Percentiles rank a stretch among this genome's conserved stretches.
Conservation (phyloP, 2,888 invertebrate species). For the Amphimallon solstitiale region DNA sequence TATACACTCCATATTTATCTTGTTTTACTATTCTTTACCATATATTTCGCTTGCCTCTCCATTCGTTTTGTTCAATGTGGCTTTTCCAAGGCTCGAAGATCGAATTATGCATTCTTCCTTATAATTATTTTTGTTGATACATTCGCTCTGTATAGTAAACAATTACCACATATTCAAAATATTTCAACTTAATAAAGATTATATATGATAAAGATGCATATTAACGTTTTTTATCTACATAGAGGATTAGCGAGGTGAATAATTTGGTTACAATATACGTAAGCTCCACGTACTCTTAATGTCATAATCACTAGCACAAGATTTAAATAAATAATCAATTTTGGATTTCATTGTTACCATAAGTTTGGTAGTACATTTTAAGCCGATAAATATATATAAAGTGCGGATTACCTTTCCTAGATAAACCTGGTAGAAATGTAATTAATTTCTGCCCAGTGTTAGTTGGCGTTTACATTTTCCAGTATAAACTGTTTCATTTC, state of each 20-base stretch:
- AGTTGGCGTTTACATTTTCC: neutral
- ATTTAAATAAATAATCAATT: neutral
- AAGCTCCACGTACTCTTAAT: neutral
- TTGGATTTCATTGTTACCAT: conserved; percentile 7
- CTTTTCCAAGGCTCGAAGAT: too few species aligned
- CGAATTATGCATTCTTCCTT: too few species aligned
- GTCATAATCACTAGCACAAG: neutral
- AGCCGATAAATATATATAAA: conserved; percentile 22
- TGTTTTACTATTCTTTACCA: too few species aligned
- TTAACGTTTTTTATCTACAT: neutral
- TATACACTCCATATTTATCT: too few species aligned
- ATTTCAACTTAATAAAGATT: neutral
- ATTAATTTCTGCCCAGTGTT: conserved; percentile 5
- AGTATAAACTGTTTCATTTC: neutral
- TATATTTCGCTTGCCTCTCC: too few species aligned
- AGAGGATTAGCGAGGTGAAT: neutral
- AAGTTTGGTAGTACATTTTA: conserved; percentile 24
- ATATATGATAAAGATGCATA: neutral
- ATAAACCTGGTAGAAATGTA: conserved; percentile 12
- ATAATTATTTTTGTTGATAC: too few species aligned
- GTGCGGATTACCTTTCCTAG: conserved; percentile 11
- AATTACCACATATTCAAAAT: neutral
- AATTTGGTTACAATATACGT: conserved; percentile 18
- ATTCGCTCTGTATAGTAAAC: too few species aligned
- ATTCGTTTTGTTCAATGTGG: too few species aligned